These are phyloP conservation scores for Drosophila sulfurigaster DNA, from an alignment of 1,140 invertebrate species.

Conservation along the genomic window DNA sequence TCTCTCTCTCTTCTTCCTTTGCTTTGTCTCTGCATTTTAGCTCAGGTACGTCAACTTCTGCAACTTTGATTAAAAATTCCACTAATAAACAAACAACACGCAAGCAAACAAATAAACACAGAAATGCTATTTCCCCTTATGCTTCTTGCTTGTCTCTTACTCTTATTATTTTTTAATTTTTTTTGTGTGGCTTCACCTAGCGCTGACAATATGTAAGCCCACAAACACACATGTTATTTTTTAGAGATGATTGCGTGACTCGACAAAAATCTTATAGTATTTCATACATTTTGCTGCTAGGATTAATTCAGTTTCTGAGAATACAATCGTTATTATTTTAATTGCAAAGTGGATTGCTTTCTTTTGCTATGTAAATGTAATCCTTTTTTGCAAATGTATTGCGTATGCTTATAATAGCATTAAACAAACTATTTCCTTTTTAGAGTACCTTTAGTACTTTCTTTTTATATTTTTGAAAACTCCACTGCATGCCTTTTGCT, in stretches of 20 bases:
- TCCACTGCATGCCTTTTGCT: no score
- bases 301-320: no score
- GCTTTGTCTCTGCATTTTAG: neutral
- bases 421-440: no score
- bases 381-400: no score
- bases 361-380: no score
- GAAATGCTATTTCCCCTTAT: conserved; percentile 35
- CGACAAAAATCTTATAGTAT: neutral
- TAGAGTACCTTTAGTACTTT: no score
- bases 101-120: conserved; percentile 54
- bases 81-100: conserved; percentile 75
- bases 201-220: conserved; percentile 46
- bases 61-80: conserved; percentile 83
- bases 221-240: conserved; percentile 21
- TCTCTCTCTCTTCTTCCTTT: neutral
- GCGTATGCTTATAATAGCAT: no score
- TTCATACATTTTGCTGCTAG: neutral
- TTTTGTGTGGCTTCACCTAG: conserved; percentile 44
- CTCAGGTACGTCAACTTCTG: conserved; percentile 70
- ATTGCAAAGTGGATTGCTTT: no score
- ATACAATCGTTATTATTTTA: no score
- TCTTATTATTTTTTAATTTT: neutral
- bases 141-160: conserved; percentile 14
- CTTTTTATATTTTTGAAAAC: no score
- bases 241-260: conserved; percentile 24